Evolutionary conservation across 2,888 invertebrate species (phyloP).

Genomic region (Aspidiotus rigidus): DNA sequence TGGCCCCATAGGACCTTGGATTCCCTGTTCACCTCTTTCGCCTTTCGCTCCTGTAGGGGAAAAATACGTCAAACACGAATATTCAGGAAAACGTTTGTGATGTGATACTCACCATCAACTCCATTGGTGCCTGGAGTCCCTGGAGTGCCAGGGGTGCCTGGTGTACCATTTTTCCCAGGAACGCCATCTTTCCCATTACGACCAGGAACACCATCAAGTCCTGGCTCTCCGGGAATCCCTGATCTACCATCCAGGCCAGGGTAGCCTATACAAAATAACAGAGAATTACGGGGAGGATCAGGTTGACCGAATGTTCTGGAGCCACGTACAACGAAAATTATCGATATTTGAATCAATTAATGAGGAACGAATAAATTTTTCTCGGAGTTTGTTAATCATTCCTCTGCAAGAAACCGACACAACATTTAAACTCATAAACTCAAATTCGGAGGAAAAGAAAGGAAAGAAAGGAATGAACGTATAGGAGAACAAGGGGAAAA

Average conservation of each 20-base stretch:
- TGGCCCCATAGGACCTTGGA: conserved; percentile 13
- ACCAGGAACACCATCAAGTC: conserved; percentile 76
- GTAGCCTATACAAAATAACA: conserved; percentile 45
- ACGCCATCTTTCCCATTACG: conserved; percentile 72
- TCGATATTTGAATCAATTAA: neutral
- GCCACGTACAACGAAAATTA: no score
- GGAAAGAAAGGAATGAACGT: no score
- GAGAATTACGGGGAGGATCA: no score
- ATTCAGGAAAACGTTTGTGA: neutral
- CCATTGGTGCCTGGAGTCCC: conserved; percentile 52
- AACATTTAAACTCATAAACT: neutral
- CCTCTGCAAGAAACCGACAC: no score
- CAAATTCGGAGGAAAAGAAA: neutral
- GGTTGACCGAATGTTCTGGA: no score
- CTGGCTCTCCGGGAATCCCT: conserved; percentile 83
- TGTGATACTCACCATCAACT: conserved; percentile 8
- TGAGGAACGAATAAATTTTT: neutral
- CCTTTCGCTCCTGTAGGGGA: conserved; percentile 55
- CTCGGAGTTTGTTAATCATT: no score
- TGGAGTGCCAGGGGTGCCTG: conserved; percentile 60
- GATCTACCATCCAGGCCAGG: conserved; percentile 76
- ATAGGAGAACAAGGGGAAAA: no score
- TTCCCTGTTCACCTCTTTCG: conserved; percentile 20
- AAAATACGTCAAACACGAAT: neutral
- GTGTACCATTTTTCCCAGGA: conserved; percentile 60